phyloP scores from a whole-genome alignment of 37 sponge, comb jelly and placozoan species.

The Sycon ciliatum region DNA sequence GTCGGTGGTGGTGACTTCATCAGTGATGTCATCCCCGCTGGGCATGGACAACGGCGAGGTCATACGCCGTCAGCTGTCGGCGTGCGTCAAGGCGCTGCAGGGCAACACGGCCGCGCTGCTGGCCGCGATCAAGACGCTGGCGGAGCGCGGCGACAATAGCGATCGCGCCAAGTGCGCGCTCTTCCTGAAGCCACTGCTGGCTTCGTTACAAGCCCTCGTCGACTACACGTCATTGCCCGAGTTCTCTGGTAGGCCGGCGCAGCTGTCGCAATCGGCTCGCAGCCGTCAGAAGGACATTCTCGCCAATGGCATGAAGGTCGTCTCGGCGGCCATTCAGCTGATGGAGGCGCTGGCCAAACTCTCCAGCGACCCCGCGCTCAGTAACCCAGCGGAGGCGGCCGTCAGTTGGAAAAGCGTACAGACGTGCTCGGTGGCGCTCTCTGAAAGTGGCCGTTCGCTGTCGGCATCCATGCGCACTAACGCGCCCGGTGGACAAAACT shows the following conservation, averaged over 20 bases:
- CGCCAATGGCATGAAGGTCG: slow-evolving; percentile 66
- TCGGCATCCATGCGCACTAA: slow-evolving; percentile 28
- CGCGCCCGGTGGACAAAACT: too few species aligned
- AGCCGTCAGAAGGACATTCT: slow-evolving; percentile 53
- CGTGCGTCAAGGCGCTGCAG: slow-evolving; percentile 41
- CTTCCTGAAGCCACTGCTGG: slow-evolving; percentile 48
- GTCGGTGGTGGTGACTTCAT: too few species aligned
- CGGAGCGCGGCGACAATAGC: slow-evolving; percentile 19
- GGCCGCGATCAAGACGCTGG: slow-evolving; percentile 40
- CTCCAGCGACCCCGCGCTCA: slow-evolving; percentile 17
- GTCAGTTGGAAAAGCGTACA: slow-evolving; percentile 48
- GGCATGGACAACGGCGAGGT: too few species aligned
- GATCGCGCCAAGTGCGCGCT: slow-evolving; percentile 44
- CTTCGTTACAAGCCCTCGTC: slow-evolving; percentile 41
- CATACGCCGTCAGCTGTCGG: slow-evolving; percentile 50
- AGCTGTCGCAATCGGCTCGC: slow-evolving; percentile 30
- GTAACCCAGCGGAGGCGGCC: not conserved
- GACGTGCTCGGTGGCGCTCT: slow-evolving; percentile 53
- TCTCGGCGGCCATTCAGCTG: slow-evolving; percentile 51
- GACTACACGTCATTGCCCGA: slow-evolving; percentile 39
- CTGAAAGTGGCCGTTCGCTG: slow-evolving; percentile 47
- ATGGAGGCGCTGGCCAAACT: slow-evolving; percentile 22
- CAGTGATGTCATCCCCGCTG: too few species aligned
- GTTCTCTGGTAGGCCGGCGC: slow-evolving; percentile 47
- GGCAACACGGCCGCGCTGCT: slow-evolving; percentile 50